Percentiles rank a stretch among this genome's conserved stretches.
These are phyloP conservation scores for Oscarella lobularis DNA, from an alignment of 37 sponge, comb jelly and placozoan genomes.

Conservation along the genomic window DNA sequence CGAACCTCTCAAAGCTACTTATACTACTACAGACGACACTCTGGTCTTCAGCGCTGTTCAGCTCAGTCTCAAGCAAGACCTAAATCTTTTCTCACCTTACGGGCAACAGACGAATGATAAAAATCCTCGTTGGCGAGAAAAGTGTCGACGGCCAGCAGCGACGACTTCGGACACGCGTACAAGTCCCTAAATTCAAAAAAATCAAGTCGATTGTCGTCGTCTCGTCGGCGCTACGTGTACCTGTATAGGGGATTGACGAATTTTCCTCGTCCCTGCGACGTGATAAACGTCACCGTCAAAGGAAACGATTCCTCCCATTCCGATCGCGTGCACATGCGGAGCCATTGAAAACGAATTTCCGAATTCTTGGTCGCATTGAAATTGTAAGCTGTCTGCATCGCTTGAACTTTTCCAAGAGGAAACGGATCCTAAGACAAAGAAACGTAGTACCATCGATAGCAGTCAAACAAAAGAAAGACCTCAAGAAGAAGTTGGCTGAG, in stretches of 20 bases:
- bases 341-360: constrained; percentile 51
- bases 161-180: neutral
- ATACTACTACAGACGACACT: too few relatives aligned
- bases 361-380: constrained; percentile 26
- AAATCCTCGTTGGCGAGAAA: neutral
- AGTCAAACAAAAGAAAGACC: too few relatives aligned
- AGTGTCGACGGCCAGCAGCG: neutral
- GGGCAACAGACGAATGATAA: neutral
- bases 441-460: constrained; percentile 5
- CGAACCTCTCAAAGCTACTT: too few relatives aligned
- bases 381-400: constrained; percentile 42
- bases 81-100: neutral
- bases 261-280: constrained; percentile 80
- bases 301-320: constrained; percentile 28
- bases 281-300: constrained; percentile 40
- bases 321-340: constrained; percentile 42
- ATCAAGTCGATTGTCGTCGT: too few relatives aligned
- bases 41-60: too few relatives aligned
- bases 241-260: constrained; percentile 20
- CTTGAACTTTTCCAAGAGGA: constrained; percentile 15
- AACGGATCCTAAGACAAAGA: constrained; percentile 26
- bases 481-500: constrained; percentile 21
- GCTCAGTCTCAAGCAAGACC: too few relatives aligned
- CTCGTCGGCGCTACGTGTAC: too few relatives aligned
- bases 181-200: neutral